These are phyloP conservation scores for Oopsacas minuta DNA, from an alignment of 37 sponge, comb jelly and placozoan species.

Conservation along the genomic window DNA sequence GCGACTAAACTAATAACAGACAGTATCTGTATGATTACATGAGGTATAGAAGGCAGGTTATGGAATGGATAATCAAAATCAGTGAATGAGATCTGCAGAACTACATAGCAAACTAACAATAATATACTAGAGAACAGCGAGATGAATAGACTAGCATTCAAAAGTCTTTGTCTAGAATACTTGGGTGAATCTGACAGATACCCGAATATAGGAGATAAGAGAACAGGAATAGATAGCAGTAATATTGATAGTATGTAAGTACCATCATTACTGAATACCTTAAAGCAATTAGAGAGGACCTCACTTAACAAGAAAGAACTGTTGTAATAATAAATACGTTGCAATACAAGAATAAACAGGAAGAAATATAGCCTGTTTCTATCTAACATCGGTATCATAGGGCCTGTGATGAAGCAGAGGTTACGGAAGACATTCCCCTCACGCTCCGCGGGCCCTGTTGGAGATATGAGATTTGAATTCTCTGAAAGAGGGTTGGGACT, in stretches of 20 bases:
- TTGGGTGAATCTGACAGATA: background rate
- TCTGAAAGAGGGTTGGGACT: background rate
- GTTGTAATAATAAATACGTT: background rate
- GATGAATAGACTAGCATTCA: background rate
- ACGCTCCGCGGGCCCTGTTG: background rate
- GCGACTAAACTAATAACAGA: background rate
- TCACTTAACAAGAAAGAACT: background rate
- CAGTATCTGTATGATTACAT: background rate
- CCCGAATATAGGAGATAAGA: background rate
- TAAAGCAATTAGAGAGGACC: background rate
- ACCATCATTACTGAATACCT: background rate
- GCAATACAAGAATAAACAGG: background rate
- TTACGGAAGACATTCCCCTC: background rate
- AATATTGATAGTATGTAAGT: background rate
- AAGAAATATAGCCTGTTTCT: background rate
- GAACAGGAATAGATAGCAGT: background rate
- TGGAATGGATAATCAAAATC: background rate
- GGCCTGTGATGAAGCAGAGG: background rate
- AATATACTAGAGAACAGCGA: background rate
- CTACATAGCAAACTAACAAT: background rate
- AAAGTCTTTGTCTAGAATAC: background rate
- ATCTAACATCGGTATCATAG: background rate
- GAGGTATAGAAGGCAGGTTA: background rate
- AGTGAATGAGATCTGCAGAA: background rate
- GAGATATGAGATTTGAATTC: background rate